Percentiles rank a stretch among this genome's conserved stretches.
phyloP scores from a whole-genome alignment of 2,797 vertebrate species.

The Peromyscus melanophrys region DNA sequence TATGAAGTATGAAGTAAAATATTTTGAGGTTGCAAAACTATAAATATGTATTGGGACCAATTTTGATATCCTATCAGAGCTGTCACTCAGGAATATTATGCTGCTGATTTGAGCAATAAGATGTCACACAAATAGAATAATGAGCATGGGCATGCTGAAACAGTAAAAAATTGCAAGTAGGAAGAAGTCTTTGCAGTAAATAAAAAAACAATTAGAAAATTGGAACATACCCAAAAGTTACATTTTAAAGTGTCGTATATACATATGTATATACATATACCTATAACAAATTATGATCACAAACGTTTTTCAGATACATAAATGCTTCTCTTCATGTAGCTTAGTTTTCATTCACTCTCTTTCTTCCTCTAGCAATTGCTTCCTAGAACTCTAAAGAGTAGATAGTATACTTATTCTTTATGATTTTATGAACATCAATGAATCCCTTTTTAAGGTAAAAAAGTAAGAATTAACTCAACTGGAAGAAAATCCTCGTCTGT shows the following conservation, averaged over 20 bases:
- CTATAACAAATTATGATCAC: background rate
- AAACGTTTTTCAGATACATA: background rate
- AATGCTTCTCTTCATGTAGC: background rate
- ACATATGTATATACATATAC: background rate
- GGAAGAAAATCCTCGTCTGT: background rate
- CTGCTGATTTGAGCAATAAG: slow-evolving; percentile 4
- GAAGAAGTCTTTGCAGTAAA: slow-evolving; percentile 35
- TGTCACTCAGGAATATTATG: slow-evolving; percentile 46
- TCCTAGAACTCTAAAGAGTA: background rate
- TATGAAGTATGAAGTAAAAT: background rate
- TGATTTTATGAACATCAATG: background rate
- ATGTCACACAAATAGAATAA: slow-evolving; percentile 28
- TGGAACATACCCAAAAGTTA: background rate
- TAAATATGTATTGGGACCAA: slow-evolving; percentile 52
- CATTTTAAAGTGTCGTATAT: background rate
- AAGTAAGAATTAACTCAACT: background rate
- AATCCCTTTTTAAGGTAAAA: background rate
- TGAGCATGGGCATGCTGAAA: background rate
- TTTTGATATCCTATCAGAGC: slow-evolving; percentile 39
- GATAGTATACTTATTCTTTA: background rate
- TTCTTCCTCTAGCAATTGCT: background rate
- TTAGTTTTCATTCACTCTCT: background rate
- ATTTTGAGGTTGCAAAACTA: background rate
- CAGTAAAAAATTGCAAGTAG: background rate
- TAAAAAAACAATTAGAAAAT: background rate